Base-by-base conservation (phyloP, 2,888 invertebrate species). In the Zootermopsis nevadensis region DNA sequence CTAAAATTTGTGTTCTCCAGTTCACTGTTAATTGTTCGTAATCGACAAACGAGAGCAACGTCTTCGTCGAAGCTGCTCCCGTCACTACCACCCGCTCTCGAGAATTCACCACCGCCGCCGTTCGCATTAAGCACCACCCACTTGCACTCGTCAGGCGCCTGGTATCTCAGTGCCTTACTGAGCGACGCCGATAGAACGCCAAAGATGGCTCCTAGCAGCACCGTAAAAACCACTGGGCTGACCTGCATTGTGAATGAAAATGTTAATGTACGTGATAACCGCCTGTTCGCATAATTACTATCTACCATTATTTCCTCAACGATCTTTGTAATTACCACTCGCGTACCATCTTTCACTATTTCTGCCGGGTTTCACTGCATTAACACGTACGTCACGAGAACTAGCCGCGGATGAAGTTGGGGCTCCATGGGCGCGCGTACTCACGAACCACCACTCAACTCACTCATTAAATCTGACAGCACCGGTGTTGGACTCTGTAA, bases 1-100 rank as follows among this genome's bases (percentile, higher is more conserved):
- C 95, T 95, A 89, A 95, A 95, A 89, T 95, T 95, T 84, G 95
- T 95, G 89, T 95, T 95, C 90, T 95, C 95, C 88, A 95, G 90
- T 90, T 95, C 95, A 89, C 95, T 95, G 90, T 95, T 95, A 89
- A 95, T 95, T 87, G 95, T 95, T 86, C 94, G 91, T 86, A 95
- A 89, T 86, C 94, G 91, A 88, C 95, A 95, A 87, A 94, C 94
- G 85, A 95, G 91, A 35, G 95, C 94, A 80, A 95, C 95, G 87
- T 92, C 92, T 88, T 92, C 91, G 86, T 92, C 92, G 38, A 38
- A 74, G 10, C 48, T 42, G 48, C 69, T 42, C 87, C 92, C 92
- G 83, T 76, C 76, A 66, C 76, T 82, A 42, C 81, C 80, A 33
- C 55, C 82, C 79, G 72, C 12, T 33, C 66, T 66, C 19, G 69